A percentile compares a stretch with the other conserved stretches of the same genome.
phyloP scores from a whole-genome alignment of 1,140 invertebrate genomes.

The Aphelinus certus region DNA sequence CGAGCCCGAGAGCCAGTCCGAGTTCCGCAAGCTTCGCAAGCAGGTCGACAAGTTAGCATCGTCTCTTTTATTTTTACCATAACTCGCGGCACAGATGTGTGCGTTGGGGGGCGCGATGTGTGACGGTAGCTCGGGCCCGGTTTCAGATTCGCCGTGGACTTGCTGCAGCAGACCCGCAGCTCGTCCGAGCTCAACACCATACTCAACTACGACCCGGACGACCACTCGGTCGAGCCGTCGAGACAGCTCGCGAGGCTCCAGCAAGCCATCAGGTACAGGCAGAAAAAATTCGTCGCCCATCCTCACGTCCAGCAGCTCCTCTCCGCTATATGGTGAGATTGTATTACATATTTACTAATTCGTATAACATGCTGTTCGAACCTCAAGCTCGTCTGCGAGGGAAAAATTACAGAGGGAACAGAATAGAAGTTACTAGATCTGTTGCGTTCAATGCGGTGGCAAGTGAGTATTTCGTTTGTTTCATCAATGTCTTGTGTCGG shows the following conservation, averaged over 20 bases:
- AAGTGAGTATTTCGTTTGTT: too few relatives aligned
- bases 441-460: too few relatives aligned
- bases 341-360: background rate
- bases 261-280: constrained; percentile 90
- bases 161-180: constrained; percentile 88
- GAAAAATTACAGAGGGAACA: too few relatives aligned
- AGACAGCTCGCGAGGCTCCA: constrained; percentile 81
- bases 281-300: constrained; percentile 95
- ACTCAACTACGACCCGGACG: constrained; percentile 83
- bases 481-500: too few relatives aligned
- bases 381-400: too few relatives aligned
- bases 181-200: constrained; percentile 92
- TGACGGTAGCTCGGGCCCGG: background rate
- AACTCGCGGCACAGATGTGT: too few relatives aligned
- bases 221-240: constrained; percentile 75
- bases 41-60: constrained; percentile 79
- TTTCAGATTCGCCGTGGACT: constrained; percentile 81
- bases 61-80: background rate
- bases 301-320: constrained; percentile 92
- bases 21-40: constrained; percentile 81
- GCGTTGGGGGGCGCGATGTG: too few relatives aligned
- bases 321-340: constrained; percentile 79
- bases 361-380: background rate
- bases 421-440: too few relatives aligned
- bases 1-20: constrained; percentile 83